Evolutionary conservation across 2,888 invertebrate species (phyloP).

Genomic region (Mythimna albipuncta): DNA sequence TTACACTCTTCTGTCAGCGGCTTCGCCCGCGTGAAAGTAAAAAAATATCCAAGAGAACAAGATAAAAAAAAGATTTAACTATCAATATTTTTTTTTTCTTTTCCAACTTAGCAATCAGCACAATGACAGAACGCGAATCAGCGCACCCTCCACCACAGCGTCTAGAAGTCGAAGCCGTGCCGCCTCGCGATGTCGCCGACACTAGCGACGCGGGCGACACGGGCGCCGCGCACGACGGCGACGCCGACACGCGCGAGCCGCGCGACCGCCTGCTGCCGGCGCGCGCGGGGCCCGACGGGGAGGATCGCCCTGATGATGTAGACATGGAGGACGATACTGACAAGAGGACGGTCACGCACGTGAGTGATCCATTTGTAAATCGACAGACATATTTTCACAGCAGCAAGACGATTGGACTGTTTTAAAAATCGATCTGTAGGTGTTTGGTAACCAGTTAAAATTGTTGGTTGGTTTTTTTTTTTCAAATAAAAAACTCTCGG

Average conservation of each 20-base stretch:
- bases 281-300: slow-evolving; percentile 77
- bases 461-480: no score
- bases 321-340: slow-evolving; percentile 52
- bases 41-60: no score
- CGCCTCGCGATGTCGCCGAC: slow-evolving; percentile 60
- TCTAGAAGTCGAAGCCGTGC: slow-evolving; percentile 60
- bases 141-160: slow-evolving; percentile 93
- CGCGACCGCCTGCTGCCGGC: slow-evolving; percentile 71
- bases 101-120: slow-evolving; percentile 92
- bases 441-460: no score
- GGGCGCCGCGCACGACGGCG: slow-evolving; percentile 16
- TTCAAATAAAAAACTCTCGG: no score
- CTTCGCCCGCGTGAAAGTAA: no score
- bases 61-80: no score
- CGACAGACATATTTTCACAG: no score
- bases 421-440: no score
- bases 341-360: slow-evolving; percentile 67
- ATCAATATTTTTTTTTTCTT: neutral
- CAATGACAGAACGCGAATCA: slow-evolving; percentile 98
- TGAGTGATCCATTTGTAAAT: slow-evolving; percentile 46
- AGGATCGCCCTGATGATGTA: slow-evolving; percentile 68
- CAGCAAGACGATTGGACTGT: no score
- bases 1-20: no score
- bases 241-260: slow-evolving; percentile 45
- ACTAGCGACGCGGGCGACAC: slow-evolving; percentile 37